These are phyloP conservation scores for Vombatus ursinus DNA, from an alignment of 2,113 vertebrate species.

Conservation along the genomic window DNA sequence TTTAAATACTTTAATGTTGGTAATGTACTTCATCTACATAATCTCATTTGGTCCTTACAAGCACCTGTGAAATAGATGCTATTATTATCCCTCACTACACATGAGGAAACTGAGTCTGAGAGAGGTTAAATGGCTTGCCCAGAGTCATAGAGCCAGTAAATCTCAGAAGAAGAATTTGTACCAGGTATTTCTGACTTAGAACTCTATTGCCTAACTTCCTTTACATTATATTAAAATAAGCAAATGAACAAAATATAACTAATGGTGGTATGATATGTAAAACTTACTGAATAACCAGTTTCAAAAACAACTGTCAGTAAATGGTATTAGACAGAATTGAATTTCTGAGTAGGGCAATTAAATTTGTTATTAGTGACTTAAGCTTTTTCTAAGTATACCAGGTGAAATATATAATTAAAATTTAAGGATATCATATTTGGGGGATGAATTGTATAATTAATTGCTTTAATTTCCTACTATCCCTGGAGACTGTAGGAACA, in stretches of 20 bases:
- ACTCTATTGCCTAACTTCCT: not conserved
- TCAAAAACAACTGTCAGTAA: not conserved
- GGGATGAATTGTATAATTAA: not conserved
- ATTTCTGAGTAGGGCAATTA: not conserved
- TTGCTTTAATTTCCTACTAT: not conserved
- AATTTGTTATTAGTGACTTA: not conserved
- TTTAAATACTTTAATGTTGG: too few relatives aligned
- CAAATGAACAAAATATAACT: not conserved
- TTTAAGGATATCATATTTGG: not conserved
- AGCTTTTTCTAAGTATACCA: not conserved
- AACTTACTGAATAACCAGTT: not conserved
- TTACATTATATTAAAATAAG: not conserved
- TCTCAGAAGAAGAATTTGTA: not conserved
- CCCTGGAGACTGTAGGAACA: not conserved
- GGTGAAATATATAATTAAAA: not conserved
- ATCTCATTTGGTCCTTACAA: too few relatives aligned
- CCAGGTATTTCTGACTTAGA: not conserved
- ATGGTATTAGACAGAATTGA: not conserved
- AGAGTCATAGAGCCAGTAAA: not conserved
- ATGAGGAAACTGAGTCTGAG: not conserved
- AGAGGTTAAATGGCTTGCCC: not conserved
- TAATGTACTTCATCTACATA: too few relatives aligned
- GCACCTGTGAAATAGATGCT: too few relatives aligned
- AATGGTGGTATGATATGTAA: not conserved
- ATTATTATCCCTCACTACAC: too few relatives aligned